These are phyloP conservation scores for Lepidocolaptes lacrymiger DNA, from an alignment of 2,797 vertebrate genomes.

Conservation along the genomic window DNA sequence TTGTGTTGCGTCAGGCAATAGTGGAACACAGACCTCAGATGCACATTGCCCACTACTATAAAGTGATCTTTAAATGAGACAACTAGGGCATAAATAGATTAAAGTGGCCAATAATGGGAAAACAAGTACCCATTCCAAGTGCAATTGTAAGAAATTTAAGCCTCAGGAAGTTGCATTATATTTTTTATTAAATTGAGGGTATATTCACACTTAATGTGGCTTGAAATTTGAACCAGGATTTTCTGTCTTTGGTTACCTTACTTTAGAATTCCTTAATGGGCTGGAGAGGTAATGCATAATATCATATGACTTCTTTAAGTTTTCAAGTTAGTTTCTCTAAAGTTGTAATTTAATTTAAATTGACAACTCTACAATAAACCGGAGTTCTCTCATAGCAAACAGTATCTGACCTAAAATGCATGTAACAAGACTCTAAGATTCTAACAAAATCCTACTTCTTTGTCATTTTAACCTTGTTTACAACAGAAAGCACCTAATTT, in stretches of 20 bases:
- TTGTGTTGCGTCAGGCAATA: slow-evolving; percentile 81
- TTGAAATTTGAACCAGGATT: slow-evolving; percentile 94
- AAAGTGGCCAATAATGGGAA: slow-evolving; percentile 91
- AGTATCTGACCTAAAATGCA: slow-evolving; percentile 83
- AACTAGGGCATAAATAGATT: slow-evolving; percentile 88
- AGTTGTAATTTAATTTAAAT: slow-evolving; percentile 94
- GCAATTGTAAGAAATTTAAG: slow-evolving; percentile 92
- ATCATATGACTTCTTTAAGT: slow-evolving; percentile 93
- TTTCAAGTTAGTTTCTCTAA: slow-evolving; percentile 89
- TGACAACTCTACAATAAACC: slow-evolving; percentile 90
- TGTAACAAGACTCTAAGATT: slow-evolving; percentile 85
- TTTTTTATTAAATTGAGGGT: slow-evolving; percentile 96
- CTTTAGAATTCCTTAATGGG: slow-evolving; percentile 93
- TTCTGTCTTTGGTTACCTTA: slow-evolving; percentile 93
- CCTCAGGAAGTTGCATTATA: slow-evolving; percentile 95
- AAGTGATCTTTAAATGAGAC: slow-evolving; percentile 87
- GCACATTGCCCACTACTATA: slow-evolving; percentile 78
- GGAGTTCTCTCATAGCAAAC: slow-evolving; percentile 83
- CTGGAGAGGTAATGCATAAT: slow-evolving; percentile 85
- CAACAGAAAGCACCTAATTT: slow-evolving; percentile 73
- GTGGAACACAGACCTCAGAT: slow-evolving; percentile 79
- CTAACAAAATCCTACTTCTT: slow-evolving; percentile 79
- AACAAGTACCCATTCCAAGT: slow-evolving; percentile 88
- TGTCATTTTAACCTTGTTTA: slow-evolving; percentile 84
- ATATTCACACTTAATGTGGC: slow-evolving; percentile 92